Percentiles rank a stretch among this genome's conserved stretches.
Conservation (phyloP, 2,888 invertebrate genomes). For the Limnephilus auricula region DNA sequence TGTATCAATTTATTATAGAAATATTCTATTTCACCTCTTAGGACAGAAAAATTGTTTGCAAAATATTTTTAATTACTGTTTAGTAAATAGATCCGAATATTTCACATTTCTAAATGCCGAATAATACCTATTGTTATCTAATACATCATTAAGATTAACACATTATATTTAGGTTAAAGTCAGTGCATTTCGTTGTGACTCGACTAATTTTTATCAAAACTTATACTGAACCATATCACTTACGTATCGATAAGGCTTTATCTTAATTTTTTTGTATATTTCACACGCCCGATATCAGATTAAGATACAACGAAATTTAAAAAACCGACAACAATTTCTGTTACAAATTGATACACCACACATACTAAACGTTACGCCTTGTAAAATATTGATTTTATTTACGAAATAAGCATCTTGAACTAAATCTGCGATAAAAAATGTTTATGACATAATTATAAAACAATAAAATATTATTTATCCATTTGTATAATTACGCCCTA, state of each 20-base stretch:
- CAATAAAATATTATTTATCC: neutral
- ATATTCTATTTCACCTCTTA: too few species aligned
- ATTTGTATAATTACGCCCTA: neutral
- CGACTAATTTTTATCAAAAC: neutral
- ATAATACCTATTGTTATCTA: neutral
- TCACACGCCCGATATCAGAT: neutral
- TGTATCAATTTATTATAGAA: too few species aligned
- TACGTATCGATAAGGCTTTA: neutral
- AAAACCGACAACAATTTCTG: neutral
- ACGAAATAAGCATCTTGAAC: neutral
- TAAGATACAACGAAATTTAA: neutral
- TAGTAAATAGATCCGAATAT: too few species aligned
- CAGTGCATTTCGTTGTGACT: neutral
- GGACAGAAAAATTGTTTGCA: too few species aligned
- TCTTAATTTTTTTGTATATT: neutral
- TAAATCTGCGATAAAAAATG: neutral
- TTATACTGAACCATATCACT: neutral
- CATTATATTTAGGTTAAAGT: neutral
- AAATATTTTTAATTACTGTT: too few species aligned
- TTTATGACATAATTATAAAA: neutral
- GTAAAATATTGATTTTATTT: neutral
- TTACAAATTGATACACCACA: neutral
- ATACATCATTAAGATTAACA: neutral
- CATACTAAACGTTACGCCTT: neutral
- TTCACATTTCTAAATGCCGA: too few species aligned